These are phyloP conservation scores for Agrotis clavis DNA, from an alignment of 2,888 invertebrate species.

Conservation along the genomic window DNA sequence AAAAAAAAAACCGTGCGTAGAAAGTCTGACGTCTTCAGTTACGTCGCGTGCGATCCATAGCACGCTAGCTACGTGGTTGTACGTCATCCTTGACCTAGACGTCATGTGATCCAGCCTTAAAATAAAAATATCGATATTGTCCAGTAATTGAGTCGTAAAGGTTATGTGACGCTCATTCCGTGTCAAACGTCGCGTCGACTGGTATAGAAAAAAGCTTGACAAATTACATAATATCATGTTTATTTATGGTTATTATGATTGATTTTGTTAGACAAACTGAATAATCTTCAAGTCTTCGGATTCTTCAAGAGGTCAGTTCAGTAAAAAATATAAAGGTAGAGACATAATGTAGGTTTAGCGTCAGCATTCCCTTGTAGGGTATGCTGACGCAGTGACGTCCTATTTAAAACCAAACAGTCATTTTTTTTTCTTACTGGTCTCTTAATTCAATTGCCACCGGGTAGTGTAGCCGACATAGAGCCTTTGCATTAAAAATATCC, in stretches of 20 bases:
- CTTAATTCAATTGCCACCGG: too few relatives aligned
- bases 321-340: not conserved
- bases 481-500: too few relatives aligned
- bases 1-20: not conserved
- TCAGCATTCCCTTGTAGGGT: too few relatives aligned
- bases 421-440: too few relatives aligned
- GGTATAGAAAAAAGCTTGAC: constrained; percentile 12
- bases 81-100: constrained; percentile 41
- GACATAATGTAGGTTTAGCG: too few relatives aligned
- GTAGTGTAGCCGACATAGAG: too few relatives aligned
- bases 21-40: not conserved
- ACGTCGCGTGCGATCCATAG: not conserved
- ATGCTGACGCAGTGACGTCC: too few relatives aligned
- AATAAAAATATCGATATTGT: constrained; percentile 44
- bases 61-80: not conserved
- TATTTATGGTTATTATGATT: constrained; percentile 12
- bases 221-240: constrained; percentile 4
- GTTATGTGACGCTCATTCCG: constrained; percentile 13
- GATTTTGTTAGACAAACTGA: not conserved
- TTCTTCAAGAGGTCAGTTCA: too few relatives aligned
- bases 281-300: not conserved
- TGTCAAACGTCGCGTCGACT: constrained; percentile 11
- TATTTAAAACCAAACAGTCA: too few relatives aligned
- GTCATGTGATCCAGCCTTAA: constrained; percentile 26
- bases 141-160: constrained; percentile 20